A percentile compares a stretch with the other conserved stretches of the same genome.
Evolutionary conservation across 2,888 invertebrate species (phyloP).

Genomic region (Bombylius major): DNA sequence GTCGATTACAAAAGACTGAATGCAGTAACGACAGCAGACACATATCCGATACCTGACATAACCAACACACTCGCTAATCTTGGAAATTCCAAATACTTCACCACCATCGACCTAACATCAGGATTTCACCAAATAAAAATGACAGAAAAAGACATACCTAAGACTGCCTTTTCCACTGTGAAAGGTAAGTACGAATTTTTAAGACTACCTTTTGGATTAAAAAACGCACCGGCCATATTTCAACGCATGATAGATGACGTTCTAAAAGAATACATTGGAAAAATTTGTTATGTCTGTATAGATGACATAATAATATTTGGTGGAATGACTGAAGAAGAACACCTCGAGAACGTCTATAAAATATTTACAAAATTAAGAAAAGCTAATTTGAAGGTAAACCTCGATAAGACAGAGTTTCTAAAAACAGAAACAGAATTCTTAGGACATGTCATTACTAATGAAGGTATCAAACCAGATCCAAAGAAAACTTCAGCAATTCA

Average conservation of each 20-base stretch:
- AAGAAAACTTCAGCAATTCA: constrained; percentile 7
- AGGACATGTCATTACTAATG: constrained; percentile 7
- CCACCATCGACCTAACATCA: neutral
- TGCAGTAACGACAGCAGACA: neutral
- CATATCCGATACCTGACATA: neutral
- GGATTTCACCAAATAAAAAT: constrained; percentile 3
- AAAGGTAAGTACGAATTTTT: neutral
- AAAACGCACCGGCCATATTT: neutral
- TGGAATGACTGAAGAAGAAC: neutral
- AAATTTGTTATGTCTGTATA: constrained; percentile 1
- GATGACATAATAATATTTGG: neutral
- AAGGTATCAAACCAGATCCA: constrained; percentile 10
- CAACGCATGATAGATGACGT: constrained; percentile 3
- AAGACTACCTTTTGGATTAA: constrained; percentile 1
- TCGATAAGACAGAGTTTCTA: neutral
- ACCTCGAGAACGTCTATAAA: neutral
- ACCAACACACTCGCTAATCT: neutral
- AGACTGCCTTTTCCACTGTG: neutral
- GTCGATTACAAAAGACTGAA: neutral
- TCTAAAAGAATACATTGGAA: neutral
- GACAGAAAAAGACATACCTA: constrained; percentile 1
- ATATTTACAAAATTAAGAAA: neutral
- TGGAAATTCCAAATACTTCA: neutral
- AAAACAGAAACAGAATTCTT: constrained; percentile 10
- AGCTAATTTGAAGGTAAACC: neutral